Evolutionary conservation across 64 coral and sea anemone genomes (phyloP).

Genomic region (Orbicella faveolata): DNA sequence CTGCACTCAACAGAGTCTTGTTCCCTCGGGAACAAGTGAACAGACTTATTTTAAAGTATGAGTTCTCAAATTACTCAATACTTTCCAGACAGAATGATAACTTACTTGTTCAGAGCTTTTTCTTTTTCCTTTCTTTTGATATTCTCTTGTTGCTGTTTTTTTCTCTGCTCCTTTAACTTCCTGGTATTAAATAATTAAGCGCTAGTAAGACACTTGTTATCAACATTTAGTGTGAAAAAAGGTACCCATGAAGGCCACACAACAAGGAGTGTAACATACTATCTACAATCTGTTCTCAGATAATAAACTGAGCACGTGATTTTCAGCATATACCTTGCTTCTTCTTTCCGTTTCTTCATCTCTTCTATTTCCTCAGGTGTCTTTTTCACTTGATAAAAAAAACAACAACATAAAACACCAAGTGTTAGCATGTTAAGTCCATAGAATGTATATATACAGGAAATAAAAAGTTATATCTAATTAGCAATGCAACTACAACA

Average conservation of each 20-base stretch:
- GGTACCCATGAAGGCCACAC: background rate
- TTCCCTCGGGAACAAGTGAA: too few relatives aligned
- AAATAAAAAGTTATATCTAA: background rate
- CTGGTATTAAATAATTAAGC: slow-evolving; percentile 27
- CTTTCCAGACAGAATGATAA: background rate
- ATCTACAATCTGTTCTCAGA: too few relatives aligned
- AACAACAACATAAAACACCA: background rate
- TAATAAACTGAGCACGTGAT: too few relatives aligned
- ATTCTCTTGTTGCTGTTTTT: slow-evolving; percentile 89
- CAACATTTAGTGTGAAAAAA: background rate
- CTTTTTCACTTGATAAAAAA: slow-evolving; percentile 37
- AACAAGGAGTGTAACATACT: too few relatives aligned
- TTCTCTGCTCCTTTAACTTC: slow-evolving; percentile 84
- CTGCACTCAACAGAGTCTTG: too few relatives aligned
- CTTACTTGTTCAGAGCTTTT: slow-evolving; percentile 87
- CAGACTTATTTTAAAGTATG: too few relatives aligned
- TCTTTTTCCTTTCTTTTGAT: slow-evolving; percentile 90
- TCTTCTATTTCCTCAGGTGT: slow-evolving; percentile 37
- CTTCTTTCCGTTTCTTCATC: slow-evolving; percentile 45
- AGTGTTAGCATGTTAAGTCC: background rate
- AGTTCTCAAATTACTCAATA: too few relatives aligned
- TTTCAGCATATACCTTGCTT: slow-evolving; percentile 30
- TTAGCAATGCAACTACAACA: too few relatives aligned
- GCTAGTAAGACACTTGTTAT: background rate
- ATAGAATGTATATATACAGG: background rate